Conservation (phyloP, 2,113 vertebrate genomes). For the Protobothrops mucrosquamatus region DNA sequence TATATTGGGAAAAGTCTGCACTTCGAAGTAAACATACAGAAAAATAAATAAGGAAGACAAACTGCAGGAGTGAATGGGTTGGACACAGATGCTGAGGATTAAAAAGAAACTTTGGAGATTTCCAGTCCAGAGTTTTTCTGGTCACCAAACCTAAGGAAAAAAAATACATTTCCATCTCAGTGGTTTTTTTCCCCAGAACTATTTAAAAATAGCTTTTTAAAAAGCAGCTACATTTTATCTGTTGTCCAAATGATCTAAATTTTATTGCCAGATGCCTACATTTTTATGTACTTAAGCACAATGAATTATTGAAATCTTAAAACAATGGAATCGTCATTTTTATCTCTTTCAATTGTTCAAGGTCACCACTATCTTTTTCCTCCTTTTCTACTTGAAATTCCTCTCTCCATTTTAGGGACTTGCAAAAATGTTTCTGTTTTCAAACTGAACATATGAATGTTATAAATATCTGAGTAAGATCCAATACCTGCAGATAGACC, state of each 20-base stretch:
- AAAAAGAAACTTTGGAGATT: conserved; percentile 51
- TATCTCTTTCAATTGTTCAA: conserved; percentile 34
- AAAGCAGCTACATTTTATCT: conserved; percentile 61
- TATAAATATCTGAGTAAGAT: conserved; percentile 56
- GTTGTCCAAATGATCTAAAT: conserved; percentile 57
- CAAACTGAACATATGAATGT: conserved; percentile 46
- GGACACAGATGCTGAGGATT: conserved; percentile 62
- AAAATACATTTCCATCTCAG: not conserved
- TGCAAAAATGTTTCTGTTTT: conserved; percentile 53
- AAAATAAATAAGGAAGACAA: not conserved
- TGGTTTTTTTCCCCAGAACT: conserved; percentile 14
- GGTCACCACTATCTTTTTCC: conserved; percentile 53
- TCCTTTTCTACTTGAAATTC: not conserved
- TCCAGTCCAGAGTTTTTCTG: conserved; percentile 58
- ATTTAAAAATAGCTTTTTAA: conserved; percentile 47
- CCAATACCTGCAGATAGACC: not conserved
- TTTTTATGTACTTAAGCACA: conserved; percentile 66
- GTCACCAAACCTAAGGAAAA: conserved; percentile 41
- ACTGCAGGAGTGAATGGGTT: conserved; percentile 31
- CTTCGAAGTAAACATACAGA: not conserved
- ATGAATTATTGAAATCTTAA: conserved; percentile 68
- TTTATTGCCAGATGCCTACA: conserved; percentile 63
- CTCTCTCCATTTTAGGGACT: conserved; percentile 40
- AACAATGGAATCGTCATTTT: conserved; percentile 66
- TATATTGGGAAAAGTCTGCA: not conserved